Base-by-base conservation (phyloP, 2,113 vertebrate species). In the Hipposideros armiger region DNA sequence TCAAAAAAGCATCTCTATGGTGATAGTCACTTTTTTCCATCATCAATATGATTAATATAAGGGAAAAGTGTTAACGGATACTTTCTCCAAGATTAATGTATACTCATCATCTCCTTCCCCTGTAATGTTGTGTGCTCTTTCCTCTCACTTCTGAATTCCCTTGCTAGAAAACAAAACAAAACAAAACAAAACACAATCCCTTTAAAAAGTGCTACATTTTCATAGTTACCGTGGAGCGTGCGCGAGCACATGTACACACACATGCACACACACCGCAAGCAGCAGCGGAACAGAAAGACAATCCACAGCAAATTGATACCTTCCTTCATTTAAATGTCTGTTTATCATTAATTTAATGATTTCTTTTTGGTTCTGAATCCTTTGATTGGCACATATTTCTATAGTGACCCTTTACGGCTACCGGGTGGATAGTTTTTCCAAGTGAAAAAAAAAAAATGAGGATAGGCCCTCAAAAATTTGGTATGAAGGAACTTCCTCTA, bases 1-100 rank as follows among this genome's bases (percentile, higher is more conserved):
- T 42, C 4, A 50, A 76, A 89, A 88, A 91, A 91, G 30, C 82
- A 74, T 78, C 67, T 95, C 62, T 82, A 54, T 60, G 74, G 4
- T 40, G 13, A 42, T 56, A 2, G 45, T 87, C 7, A 76, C 4
- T 40, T 83, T 83, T 82, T n/a, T 67, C 11, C 17, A 56, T 66
- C n/a, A 36, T 76, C 19, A 81, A 0, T 72, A 17, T 78, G 32
- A 95, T 28, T 36, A 40, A 54, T 36, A 50, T 24, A 28, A 73
- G 6, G 4, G 4, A 26, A 86, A 72, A 47, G 0, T 42, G 1
- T 64, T 77, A 40, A n/a, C n/a, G 30, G 32, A 47, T 74, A 30
- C 3, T 32, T 20, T 2, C 4, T 11, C 14, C 30, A 40, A 70
- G 13, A 36, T 66, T 45, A 62, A 80, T 42, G 4, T 10, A 7